phyloP scores from a whole-genome alignment of 2,888 invertebrate species.

The Ashinkailepas kermadecensis region DNA sequence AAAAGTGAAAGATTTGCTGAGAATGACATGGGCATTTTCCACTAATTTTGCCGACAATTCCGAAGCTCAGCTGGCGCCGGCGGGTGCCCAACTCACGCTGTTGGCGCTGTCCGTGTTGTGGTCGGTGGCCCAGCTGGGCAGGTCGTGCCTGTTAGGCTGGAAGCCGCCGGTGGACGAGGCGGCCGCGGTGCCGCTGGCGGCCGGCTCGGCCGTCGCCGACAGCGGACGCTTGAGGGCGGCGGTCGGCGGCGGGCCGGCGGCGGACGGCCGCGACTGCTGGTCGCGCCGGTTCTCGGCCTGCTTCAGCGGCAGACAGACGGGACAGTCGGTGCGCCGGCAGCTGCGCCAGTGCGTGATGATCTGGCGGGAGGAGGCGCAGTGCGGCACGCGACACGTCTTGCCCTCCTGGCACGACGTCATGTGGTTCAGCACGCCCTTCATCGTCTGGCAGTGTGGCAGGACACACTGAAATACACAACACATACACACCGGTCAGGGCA shows the following conservation, averaged over 20 bases:
- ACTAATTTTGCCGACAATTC: no score
- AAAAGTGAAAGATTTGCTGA: no score
- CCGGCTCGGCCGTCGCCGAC: neutral
- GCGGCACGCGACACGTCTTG: slow-evolving; percentile 82
- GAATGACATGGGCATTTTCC: no score
- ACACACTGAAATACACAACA: slow-evolving; percentile 53
- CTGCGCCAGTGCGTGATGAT: slow-evolving; percentile 99
- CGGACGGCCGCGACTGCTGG: neutral
- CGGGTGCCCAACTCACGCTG: slow-evolving; percentile 46
- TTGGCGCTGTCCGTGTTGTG: slow-evolving; percentile 22
- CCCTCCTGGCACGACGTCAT: slow-evolving; percentile 96
- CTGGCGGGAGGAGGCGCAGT: slow-evolving; percentile 97
- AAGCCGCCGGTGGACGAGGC: slow-evolving; percentile 43
- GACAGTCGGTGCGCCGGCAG: slow-evolving; percentile 90
- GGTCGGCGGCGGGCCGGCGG: neutral
- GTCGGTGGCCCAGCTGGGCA: slow-evolving; percentile 31
- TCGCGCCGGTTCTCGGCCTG: slow-evolving; percentile 63
- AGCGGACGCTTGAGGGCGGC: no score
- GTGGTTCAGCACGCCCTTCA: slow-evolving; percentile 96
- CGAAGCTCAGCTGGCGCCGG: slow-evolving; percentile 44
- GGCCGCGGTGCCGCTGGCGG: neutral
- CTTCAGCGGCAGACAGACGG: slow-evolving; percentile 94
- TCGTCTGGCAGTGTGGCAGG: slow-evolving; percentile 96
- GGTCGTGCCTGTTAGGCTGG: slow-evolving; percentile 48
- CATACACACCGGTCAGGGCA: no score